Conservation (phyloP, 2,888 invertebrate species). For the Troides aeacus region DNA sequence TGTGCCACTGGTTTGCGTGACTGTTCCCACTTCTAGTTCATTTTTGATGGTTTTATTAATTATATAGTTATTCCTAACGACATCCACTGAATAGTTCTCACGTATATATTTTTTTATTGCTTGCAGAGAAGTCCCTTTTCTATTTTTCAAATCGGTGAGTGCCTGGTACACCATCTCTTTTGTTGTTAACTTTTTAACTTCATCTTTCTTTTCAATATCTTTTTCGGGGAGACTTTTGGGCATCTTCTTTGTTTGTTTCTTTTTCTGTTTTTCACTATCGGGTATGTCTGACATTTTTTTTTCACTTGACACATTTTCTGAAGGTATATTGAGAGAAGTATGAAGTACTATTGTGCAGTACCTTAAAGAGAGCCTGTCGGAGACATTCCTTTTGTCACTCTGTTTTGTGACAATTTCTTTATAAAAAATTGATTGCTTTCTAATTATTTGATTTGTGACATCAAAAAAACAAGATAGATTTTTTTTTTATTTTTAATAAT, state of each 20-base stretch:
- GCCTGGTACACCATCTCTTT: constrained; percentile 63
- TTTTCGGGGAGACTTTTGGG: constrained; percentile 42
- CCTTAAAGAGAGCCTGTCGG: constrained; percentile 10
- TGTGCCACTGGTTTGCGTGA: constrained; percentile 59
- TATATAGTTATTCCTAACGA: constrained; percentile 51
- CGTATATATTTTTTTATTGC: constrained; percentile 65
- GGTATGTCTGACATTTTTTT: constrained; percentile 14
- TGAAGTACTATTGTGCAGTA: background rate
- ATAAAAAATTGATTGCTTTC: no score
- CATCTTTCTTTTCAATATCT: constrained; percentile 36
- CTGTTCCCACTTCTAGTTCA: constrained; percentile 56
- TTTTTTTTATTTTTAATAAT: no score
- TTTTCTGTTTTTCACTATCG: constrained; percentile 27
- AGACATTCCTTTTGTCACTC: background rate
- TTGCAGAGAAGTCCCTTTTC: constrained; percentile 64
- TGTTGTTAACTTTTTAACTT: constrained; percentile 52
- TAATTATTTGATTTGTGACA: no score
- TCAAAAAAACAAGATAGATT: background rate
- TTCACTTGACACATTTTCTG: background rate
- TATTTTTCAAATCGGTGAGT: constrained; percentile 47
- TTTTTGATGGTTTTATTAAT: constrained; percentile 61
- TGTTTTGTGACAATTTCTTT: background rate
- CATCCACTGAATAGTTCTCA: constrained; percentile 53
- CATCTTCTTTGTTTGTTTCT: constrained; percentile 38
- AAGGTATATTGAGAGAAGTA: background rate